Evolutionary conservation across 2,113 vertebrate species (phyloP), one percentile per base, ranked within the genome.

Genomic region (Trogon melanurus): DNA sequence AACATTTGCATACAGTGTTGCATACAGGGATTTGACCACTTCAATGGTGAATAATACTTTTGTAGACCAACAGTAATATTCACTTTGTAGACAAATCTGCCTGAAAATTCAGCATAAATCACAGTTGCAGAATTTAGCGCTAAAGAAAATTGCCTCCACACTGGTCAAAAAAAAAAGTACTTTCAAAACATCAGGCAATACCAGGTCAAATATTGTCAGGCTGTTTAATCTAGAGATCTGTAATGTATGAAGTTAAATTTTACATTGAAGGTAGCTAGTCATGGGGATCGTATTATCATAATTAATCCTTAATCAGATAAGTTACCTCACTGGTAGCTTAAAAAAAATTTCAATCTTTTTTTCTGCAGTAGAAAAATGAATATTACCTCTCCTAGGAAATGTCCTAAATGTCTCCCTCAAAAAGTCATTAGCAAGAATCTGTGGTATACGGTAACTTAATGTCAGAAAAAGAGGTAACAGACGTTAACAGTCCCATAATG

Each of bases 381-480:
- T 72, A 53, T 41, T 92, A 71, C 48, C 92, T 90, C 93, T 96
- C 93, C 73, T 89, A 96, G 88, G 91, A 96, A 96, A 96, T 89
- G 93, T 91, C 93, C 76, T 95, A 92, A 94, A 96, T 88, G 83
- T 86, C 85, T 96, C 69, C 84, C 83, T 94, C 93, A 89, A 96
- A 96, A 94, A 93, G 76, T 94, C 93, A 95, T 96, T 94, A 95
- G 70, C 89, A 90, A 73, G 93, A 93, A 96, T 80, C 80, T 61
- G 65, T 9, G 5, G 48, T 80, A 91, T 91, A 94, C 61, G 91
- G 92, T 92, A 96, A 93, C 93, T 94, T 95, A 96, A 96, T 91
- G 95, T 94, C 95, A 96, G 96, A 95, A 95, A 75, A 93, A 91
- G 88, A 95, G 66, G 95, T 94, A 96, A 93, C 93, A 94, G 96